Evolutionary conservation across 2,888 invertebrate species (phyloP), one percentile per base, ranked within the genome.

Genomic region (Netelia melanura): DNA sequence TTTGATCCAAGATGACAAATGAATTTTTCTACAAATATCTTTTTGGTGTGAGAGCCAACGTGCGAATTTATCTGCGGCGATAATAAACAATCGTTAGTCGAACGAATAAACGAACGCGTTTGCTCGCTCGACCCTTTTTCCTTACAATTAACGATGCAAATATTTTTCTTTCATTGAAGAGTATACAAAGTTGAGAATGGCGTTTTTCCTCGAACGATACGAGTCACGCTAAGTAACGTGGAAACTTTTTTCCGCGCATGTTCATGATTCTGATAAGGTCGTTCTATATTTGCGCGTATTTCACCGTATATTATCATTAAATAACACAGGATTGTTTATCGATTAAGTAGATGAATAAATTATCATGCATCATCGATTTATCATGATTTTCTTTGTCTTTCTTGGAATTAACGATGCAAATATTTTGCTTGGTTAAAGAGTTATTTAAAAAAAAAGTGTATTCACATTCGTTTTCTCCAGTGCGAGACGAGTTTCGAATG

Each of bases 381-480:
- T 38, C 38, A 38, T 38, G n/a, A 14, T 38, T 9, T 23, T 67
- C 21, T 67, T 65, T 67, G 6, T 67, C 11, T 1, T 48, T 44
- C 43, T 21, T 21, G 23, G 23, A 43, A 67, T 67, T 67, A 67
- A 11, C 67, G 67, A 44, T 67, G 21, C 48, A 44, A 11, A 67
- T 48, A 44, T 11, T 23, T 67, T 17, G 21, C 38, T 38, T 67
- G n/a, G 11, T n/a, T 21, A 67, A 67, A 17, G 21, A 6, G 67
- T 65, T 3, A 9, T 48, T 21, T 23, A 3, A 3, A 38, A n/a
- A n/a, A 30, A 11, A 38, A 65, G 9, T 30, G 1, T 43, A 44
- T 44, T 8, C 5, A 44, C 21, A 5, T 44, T 54, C 21, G 54
- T 65, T 54, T 76, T 67, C 44, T 23, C 67, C 21, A 43, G 21